Evolutionary conservation across 2,888 invertebrate species (phyloP), one percentile per base, ranked within the genome.

Genomic region (Eupithecia exiguata): DNA sequence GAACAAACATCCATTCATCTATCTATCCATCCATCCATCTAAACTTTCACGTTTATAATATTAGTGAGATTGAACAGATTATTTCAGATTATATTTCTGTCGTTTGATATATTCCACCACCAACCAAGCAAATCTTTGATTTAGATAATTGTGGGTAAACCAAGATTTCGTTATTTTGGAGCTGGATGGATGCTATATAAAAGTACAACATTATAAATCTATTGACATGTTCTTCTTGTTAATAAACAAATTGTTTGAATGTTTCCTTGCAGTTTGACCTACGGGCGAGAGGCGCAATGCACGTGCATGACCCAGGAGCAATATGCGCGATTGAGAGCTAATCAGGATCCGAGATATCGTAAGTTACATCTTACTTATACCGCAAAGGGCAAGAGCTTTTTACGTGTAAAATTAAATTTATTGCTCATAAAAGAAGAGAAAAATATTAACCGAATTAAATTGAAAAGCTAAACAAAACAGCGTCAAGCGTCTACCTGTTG

Each of bases 301-400:
- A 98, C 98, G 79, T 98, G 98, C 92, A 98, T 98, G 98, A 97
- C 98, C 74, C 97, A 98, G 83, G 98, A 98, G 92, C 98, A 98
- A 92, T 97, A 97, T 89, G 97, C 97, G 80, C 96, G 98, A 84
- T 95, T 98, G 81, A 96, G 98, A 86, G 96, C 73, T 16, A 72
- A 96, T 75, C 97, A 97, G 92, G 97, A 98, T 93, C 97, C 97
- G 35, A 94, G 97, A 91, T 97, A 97, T 88, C 95, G 97, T 95
- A 86, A 93, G 94, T 92, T 36, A 25, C 30, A 49, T 16, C n/a
- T n/a, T 12, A 53, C 9, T 53, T 7, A 53, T 21, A 3, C 53
- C 21, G 21, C n/a, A 53, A 21, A 53, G 21, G 4, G 9, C 21
- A 21, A n/a, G n/a, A n/a, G n/a, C n/a, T 49, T 49, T 7, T 49